Percentiles rank a stretch among this genome's conserved stretches.
These are phyloP conservation scores for Pterois miles DNA, from an alignment of 2,797 vertebrate species.

Conservation along the genomic window DNA sequence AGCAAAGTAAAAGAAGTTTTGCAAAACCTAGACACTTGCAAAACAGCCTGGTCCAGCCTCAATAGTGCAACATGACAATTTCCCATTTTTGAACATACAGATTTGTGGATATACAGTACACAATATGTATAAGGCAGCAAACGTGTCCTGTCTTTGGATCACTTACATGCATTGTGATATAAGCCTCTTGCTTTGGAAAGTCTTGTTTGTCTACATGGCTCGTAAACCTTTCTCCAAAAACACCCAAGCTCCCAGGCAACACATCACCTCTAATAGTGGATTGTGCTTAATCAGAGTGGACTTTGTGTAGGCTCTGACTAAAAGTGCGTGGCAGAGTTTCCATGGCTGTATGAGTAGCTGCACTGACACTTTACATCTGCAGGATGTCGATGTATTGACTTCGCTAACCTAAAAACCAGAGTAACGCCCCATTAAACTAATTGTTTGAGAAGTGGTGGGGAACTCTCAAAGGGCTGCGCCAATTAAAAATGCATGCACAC, in stretches of 20 bases:
- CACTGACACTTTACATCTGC: slow-evolving; percentile 55
- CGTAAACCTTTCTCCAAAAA: not conserved
- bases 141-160: not conserved
- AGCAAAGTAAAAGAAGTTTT: not conserved
- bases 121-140: not conserved
- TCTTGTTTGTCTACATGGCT: not conserved
- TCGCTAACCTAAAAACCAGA: slow-evolving; percentile 68
- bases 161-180: not conserved
- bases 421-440: slow-evolving; percentile 81
- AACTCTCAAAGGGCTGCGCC: slow-evolving; percentile 53
- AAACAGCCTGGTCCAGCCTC: not conserved
- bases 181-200: not conserved
- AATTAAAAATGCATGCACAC: slow-evolving; percentile 61
- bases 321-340: slow-evolving; percentile 40
- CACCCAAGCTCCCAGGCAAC: not conserved
- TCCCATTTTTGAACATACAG: not conserved
- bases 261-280: not conserved
- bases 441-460: slow-evolving; percentile 71
- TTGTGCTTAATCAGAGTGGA: slow-evolving; percentile 30
- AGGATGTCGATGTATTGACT: slow-evolving; percentile 74
- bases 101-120: not conserved
- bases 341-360: slow-evolving; percentile 32
- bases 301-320: slow-evolving; percentile 1
- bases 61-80: not conserved
- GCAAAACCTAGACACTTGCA: rapidly evolving